A percentile compares a stretch with the other conserved stretches of the same genome.
These are phyloP conservation scores for Riparia riparia DNA, from an alignment of 2,113 vertebrate species.

Conservation along the genomic window DNA sequence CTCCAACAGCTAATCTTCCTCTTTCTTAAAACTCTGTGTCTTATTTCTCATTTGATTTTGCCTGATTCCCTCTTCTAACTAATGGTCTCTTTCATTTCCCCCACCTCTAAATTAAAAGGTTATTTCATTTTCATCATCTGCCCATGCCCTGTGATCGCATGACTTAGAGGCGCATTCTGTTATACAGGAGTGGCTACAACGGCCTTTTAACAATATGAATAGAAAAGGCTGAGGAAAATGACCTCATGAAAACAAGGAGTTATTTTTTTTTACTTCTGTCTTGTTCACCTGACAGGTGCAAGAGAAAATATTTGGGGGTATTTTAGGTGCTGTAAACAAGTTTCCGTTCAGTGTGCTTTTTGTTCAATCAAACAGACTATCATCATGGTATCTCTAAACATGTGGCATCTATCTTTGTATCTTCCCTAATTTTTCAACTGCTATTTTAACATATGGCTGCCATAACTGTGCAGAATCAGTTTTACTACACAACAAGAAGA, in stretches of 20 bases:
- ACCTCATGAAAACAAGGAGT: background rate
- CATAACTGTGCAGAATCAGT: background rate
- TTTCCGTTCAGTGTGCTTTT: background rate
- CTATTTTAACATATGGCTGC: background rate
- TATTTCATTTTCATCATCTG: background rate
- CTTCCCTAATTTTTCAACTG: background rate
- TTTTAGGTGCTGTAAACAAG: background rate
- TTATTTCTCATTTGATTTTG: background rate
- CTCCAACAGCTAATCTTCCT: background rate
- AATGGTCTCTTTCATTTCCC: background rate
- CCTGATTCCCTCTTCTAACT: background rate
- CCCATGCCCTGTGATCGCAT: background rate
- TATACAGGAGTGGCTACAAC: background rate
- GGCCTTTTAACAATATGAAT: background rate
- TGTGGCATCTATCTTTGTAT: background rate
- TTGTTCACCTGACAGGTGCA: background rate
- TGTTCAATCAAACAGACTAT: background rate
- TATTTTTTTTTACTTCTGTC: background rate
- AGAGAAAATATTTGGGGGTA: background rate
- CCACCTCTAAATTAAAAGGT: background rate
- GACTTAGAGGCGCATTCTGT: background rate
- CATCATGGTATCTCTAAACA: background rate
- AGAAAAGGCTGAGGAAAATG: background rate
- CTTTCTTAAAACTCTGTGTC: background rate
- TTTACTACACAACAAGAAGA: background rate